Base-by-base conservation (phyloP, 2,888 invertebrate genomes). In the Mythimna impura region DNA sequence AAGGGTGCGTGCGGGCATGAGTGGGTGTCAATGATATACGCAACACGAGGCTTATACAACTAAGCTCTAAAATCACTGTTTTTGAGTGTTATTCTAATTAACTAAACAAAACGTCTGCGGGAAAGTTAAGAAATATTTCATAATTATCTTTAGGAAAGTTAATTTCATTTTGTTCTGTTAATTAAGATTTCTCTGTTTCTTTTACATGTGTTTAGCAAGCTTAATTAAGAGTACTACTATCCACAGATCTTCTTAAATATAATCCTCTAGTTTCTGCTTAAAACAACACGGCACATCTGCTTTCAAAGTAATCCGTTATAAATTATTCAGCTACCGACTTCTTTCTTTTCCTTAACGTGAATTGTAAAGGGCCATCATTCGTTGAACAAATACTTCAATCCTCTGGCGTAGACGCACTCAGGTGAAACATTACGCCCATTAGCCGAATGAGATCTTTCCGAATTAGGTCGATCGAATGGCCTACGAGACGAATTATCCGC, bases 341-440 rank as follows among this genome's bases (percentile, higher is more conserved):
- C 78, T 86, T 80, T 78, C 76, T 83, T 82, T 77, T 81, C 78
- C 70, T 82, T 76, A 78, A 78, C 75, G 73, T 67, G 74, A 79
- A 79, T 83, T 85, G 80, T 86, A 81, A 79, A 82, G 82, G 79
- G 76, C 83, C 83, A 83, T 84, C 87, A 82, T 83, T 86, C 87
- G 83, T 77, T 82, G 86, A 89, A 90, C 89, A 90, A 91, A 91
- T 90, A 83, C 81, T 91, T 87, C 86, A 82, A 85, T 84, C 71
- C 30, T 76, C 68, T 80, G 85, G 87, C 83, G 88, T 83, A 87
- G 88, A 88, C 88, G 90, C 91, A 89, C 88, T 89, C 91, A 93
- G 93, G 93, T 93, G 92, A 93, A 91, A 91, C 93, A 93, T 93
- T 92, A 91, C 91, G 80, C 83, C 91, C 91, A 92, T 93, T 93